Conservation (phyloP, 2,113 vertebrate species). For the Leptodactylus fuscus region DNA sequence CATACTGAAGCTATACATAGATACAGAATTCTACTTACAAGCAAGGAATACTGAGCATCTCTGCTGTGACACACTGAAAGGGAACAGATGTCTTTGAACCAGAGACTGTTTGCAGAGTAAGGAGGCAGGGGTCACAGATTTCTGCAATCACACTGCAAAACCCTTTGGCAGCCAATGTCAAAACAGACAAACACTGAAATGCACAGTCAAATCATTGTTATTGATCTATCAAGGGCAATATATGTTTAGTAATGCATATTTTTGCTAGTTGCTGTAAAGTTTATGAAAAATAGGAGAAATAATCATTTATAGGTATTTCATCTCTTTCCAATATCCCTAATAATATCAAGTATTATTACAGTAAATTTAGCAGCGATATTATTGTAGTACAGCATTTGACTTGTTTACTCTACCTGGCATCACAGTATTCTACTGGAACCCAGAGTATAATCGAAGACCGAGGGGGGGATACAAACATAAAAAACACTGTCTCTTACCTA, state of each 20-base stretch:
- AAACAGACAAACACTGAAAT: background rate
- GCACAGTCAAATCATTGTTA: background rate
- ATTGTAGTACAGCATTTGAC: no score
- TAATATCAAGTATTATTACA: no score
- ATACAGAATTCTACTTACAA: background rate
- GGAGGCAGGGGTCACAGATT: background rate
- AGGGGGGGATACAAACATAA: no score
- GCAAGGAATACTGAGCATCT: background rate
- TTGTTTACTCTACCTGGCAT: no score
- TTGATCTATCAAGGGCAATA: background rate
- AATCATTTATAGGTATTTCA: no score
- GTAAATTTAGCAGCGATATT: no score
- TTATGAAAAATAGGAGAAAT: no score
- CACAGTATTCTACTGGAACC: no score
- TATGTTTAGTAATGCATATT: background rate
- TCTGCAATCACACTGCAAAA: background rate
- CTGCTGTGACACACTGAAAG: background rate
- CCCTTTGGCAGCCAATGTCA: background rate
- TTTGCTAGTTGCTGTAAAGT: background rate
- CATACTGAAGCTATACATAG: background rate
- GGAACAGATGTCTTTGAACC: constrained; percentile 6
- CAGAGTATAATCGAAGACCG: no score
- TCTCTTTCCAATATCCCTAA: no score
- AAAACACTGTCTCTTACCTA: no score
- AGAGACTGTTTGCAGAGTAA: background rate